A percentile compares a stretch with the other conserved stretches of the same genome.
Conservation (phyloP, 2,888 invertebrate genomes). For the Cephus pygmeus region DNA sequence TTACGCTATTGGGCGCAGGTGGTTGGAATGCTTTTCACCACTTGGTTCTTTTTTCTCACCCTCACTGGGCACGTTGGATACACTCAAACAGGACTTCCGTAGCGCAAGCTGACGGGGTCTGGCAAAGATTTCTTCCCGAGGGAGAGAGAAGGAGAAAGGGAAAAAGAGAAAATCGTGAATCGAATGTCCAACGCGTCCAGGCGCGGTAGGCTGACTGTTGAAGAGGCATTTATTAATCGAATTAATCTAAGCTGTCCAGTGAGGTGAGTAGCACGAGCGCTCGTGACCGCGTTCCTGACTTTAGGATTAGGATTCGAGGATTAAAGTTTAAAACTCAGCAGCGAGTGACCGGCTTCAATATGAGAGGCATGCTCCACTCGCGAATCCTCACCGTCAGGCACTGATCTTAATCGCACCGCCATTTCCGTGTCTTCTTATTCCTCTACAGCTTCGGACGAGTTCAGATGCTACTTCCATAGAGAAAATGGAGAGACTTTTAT, state of each 20-base stretch:
- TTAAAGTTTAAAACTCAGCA: slow-evolving; percentile 28
- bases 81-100: not conserved
- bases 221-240: slow-evolving; percentile 59
- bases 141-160: not conserved
- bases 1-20: slow-evolving; percentile 49
- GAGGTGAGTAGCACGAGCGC: slow-evolving; percentile 51
- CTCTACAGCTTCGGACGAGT: not conserved
- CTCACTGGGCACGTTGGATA: not conserved
- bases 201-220: not conserved
- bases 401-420: not conserved
- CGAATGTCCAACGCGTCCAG: not conserved
- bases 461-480: not conserved
- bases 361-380: not conserved
- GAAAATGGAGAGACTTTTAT: not conserved
- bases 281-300: slow-evolving; percentile 60
- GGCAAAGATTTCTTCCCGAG: not conserved
- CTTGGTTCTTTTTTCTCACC: slow-evolving; percentile 11
- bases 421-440: not conserved
- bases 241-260: slow-evolving; percentile 59
- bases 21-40: slow-evolving; percentile 49
- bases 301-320: slow-evolving; percentile 51
- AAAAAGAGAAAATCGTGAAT: not conserved
- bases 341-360: slow-evolving; percentile 23
- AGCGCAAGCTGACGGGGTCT: not conserved
- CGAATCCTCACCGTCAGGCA: not conserved